Conservation (phyloP, 1,140 invertebrate genomes). For the Drosophila gunungcola region DNA sequence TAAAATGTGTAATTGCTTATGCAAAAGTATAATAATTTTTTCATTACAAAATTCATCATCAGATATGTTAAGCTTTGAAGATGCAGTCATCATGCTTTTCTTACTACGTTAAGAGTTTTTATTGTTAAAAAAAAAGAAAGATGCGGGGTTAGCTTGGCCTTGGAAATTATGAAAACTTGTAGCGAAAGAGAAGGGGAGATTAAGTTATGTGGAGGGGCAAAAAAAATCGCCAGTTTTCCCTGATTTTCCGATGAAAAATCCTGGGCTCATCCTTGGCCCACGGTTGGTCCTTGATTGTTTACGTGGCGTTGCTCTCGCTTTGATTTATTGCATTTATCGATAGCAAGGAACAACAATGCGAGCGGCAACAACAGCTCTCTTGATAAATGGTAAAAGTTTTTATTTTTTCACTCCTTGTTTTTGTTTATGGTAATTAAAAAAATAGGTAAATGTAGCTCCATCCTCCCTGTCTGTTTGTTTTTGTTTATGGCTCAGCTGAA, state of each 20-base stretch:
- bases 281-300: conserved; percentile 55
- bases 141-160: conserved; percentile 25
- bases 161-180: conserved; percentile 38
- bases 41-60: too few species aligned
- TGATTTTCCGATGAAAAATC: conserved; percentile 1
- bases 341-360: conserved; percentile 38
- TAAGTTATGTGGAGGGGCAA: not conserved
- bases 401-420: conserved; percentile 39
- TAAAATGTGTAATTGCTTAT: too few species aligned
- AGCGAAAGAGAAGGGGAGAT: conserved; percentile 9
- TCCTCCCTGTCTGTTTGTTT: conserved; percentile 17
- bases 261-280: conserved; percentile 28
- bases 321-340: conserved; percentile 75
- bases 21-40: too few species aligned
- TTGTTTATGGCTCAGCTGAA: conserved; percentile 47
- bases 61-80: too few species aligned
- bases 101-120: too few species aligned
- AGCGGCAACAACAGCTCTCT: conserved; percentile 21
- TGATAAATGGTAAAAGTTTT: conserved; percentile 80
- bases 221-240: not conserved
- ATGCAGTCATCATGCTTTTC: too few species aligned
- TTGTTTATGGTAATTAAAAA: conserved; percentile 76
- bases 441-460: conserved; percentile 43
- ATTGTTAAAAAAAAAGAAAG: not conserved
- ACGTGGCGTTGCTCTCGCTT: conserved; percentile 46